phyloP scores from a whole-genome alignment of 2,113 vertebrate species.

The Catharus minimus region DNA sequence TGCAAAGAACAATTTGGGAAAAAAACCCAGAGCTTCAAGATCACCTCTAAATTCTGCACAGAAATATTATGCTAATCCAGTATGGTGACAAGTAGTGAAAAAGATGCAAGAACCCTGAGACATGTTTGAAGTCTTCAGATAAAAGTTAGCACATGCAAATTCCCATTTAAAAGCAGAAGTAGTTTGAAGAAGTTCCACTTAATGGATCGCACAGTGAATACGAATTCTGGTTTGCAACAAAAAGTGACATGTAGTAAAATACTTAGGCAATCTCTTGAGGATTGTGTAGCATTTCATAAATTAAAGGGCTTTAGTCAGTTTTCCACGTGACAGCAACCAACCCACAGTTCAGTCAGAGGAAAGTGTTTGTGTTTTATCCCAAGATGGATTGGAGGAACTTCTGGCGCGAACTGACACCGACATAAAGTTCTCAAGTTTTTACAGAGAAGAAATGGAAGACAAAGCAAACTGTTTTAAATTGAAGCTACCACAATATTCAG shows the following conservation, averaged over 20 bases:
- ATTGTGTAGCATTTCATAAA: constrained; percentile 28
- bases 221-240: constrained; percentile 50
- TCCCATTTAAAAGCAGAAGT: constrained; percentile 18
- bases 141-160: background rate
- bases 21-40: background rate
- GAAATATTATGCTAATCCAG: background rate
- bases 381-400: constrained; percentile 15
- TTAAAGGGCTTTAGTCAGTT: constrained; percentile 42
- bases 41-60: background rate
- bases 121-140: background rate
- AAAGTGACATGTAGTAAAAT: constrained; percentile 55
- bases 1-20: background rate
- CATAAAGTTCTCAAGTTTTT: background rate
- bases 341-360: background rate
- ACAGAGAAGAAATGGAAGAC: background rate
- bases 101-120: background rate
- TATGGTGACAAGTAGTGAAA: background rate
- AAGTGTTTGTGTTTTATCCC: constrained; percentile 43
- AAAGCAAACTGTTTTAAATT: constrained; percentile 16
- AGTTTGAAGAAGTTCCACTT: constrained; percentile 27
- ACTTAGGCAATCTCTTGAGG: constrained; percentile 49
- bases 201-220: background rate
- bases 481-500: background rate
- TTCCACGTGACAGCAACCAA: constrained; percentile 10
- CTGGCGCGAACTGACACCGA: background rate